Percentiles rank a stretch among this genome's conserved stretches.
phyloP scores from a whole-genome alignment of 2,888 invertebrate species.

The Monochamus alternatus region DNA sequence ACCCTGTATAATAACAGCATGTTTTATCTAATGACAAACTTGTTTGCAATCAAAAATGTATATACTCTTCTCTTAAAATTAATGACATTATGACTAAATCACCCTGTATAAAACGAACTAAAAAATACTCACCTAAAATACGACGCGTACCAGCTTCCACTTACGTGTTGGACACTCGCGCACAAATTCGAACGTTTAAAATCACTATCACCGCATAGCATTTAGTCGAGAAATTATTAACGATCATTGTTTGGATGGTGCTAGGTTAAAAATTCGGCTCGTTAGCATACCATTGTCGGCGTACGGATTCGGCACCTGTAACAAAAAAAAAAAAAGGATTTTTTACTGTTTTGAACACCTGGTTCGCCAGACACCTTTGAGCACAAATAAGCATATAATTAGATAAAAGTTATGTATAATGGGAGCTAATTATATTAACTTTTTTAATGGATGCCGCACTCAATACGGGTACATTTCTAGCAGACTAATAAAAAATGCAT shows the following conservation, averaged over 20 bases:
- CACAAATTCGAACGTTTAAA: slow-evolving; percentile 36
- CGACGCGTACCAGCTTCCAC: background rate
- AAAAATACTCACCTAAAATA: slow-evolving; percentile 24
- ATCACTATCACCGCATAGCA: slow-evolving; percentile 23
- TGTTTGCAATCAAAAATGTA: too few species aligned
- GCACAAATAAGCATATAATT: background rate
- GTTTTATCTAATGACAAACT: too few species aligned
- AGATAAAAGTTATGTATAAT: background rate
- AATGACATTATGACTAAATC: too few species aligned
- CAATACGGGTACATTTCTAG: background rate
- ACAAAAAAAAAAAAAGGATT: slow-evolving; percentile 18
- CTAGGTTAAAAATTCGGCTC: slow-evolving; percentile 15
- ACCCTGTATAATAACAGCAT: too few species aligned
- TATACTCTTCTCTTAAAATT: too few species aligned
- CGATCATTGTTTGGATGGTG: slow-evolving; percentile 32
- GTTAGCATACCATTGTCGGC: slow-evolving; percentile 23
- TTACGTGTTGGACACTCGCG: slow-evolving; percentile 38
- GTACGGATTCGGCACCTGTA: slow-evolving; percentile 27
- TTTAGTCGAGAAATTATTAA: slow-evolving; percentile 25
- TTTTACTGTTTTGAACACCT: slow-evolving; percentile 1
- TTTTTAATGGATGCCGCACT: background rate
- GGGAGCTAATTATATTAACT: slow-evolving; percentile 5
- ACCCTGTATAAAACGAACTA: too few species aligned
- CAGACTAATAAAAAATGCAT: background rate
- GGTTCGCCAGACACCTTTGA: background rate